Conservation (phyloP, 1,140 invertebrate species). For the Alviniconcha marisindica region DNA sequence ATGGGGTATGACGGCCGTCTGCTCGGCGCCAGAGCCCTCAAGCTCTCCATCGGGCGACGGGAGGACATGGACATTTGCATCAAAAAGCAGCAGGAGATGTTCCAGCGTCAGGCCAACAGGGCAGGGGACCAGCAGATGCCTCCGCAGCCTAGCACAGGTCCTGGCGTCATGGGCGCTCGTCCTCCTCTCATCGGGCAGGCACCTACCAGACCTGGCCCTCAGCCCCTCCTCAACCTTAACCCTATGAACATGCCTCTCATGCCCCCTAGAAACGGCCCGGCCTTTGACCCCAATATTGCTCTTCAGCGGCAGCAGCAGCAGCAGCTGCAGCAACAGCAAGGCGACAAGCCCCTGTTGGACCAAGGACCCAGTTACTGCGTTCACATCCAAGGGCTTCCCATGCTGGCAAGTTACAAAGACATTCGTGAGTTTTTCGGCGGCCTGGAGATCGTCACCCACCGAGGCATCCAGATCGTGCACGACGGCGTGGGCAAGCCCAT, state of each 20-base stretch:
- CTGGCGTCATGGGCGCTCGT: slow-evolving; percentile 1
- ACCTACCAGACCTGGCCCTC: background rate
- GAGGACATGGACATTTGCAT: slow-evolving; percentile 50
- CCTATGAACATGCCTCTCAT: background rate
- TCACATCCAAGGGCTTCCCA: slow-evolving; percentile 62
- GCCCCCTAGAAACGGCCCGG: slow-evolving; percentile 20
- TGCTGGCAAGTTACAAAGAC: slow-evolving; percentile 78
- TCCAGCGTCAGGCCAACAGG: slow-evolving; percentile 37
- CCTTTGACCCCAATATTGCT: slow-evolving; percentile 18
- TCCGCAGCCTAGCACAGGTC: background rate
- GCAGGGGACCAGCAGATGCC: background rate
- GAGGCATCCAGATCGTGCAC: slow-evolving; percentile 90
- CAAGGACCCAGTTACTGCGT: slow-evolving; percentile 77
- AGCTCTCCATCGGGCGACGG: slow-evolving; percentile 51
- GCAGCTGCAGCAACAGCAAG: slow-evolving; percentile 7
- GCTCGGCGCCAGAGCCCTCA: slow-evolving; percentile 66
- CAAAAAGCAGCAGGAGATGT: slow-evolving; percentile 46
- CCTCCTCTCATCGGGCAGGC: slow-evolving; percentile 3
- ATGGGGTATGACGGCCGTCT: slow-evolving; percentile 62
- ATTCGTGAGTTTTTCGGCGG: slow-evolving; percentile 88
- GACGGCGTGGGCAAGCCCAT: slow-evolving; percentile 87
- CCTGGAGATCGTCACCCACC: slow-evolving; percentile 84
- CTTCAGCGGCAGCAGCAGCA: slow-evolving; percentile 7
- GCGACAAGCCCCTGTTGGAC: slow-evolving; percentile 77
- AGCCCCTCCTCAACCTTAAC: background rate